Percentiles rank a stretch among this genome's conserved stretches.
Conservation (phyloP, 2,888 invertebrate species). For the Scrobipalpa atriplicella region DNA sequence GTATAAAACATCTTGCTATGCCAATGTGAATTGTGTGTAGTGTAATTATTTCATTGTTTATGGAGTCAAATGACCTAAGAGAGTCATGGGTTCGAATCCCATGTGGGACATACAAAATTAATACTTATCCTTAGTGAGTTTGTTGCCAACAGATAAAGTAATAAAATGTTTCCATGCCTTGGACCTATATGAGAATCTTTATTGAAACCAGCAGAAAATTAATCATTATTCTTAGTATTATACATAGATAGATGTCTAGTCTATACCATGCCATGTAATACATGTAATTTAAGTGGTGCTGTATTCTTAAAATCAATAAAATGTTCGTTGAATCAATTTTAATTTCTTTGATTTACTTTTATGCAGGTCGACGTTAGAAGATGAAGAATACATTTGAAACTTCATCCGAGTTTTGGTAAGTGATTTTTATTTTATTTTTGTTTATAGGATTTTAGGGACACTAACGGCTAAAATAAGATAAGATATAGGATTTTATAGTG, state of each 20-base stretch:
- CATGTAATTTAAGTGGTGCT: conserved; percentile 13
- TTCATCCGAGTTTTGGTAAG: neutral
- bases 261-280: neutral
- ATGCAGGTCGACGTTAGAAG: neutral
- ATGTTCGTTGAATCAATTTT: conserved; percentile 2
- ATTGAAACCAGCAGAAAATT: neutral
- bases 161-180: no score
- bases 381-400: conserved; percentile 2
- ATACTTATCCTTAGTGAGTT: no score
- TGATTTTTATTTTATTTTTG: neutral
- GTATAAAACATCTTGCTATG: no score
- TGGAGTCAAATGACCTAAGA: no score
- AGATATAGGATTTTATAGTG: no score
- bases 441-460: neutral
- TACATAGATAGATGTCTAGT: neutral
- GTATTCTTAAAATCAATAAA: conserved; percentile 2
- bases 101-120: no score
- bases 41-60: no score
- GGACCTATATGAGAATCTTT: neutral
- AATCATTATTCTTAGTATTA: neutral
- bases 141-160: no score
- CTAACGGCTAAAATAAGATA: neutral
- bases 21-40: no score
- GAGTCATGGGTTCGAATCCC: no score
- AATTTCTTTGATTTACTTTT: conserved; percentile 7